A percentile compares a stretch with the other conserved stretches of the same genome.
phyloP scores from a whole-genome alignment of 2,888 invertebrate genomes.

The Nymphalis urticae region DNA sequence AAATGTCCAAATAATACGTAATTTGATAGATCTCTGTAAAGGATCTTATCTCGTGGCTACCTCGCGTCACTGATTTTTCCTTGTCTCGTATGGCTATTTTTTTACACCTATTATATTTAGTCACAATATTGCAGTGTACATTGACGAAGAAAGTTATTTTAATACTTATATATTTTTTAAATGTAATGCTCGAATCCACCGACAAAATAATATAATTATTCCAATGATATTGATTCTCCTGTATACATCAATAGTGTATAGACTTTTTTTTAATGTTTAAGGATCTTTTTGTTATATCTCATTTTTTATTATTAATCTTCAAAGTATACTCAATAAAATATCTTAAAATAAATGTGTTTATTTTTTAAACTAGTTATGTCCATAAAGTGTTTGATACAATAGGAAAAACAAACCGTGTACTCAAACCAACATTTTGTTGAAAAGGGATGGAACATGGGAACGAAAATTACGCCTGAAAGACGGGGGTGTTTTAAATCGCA shows the following conservation, averaged over 20 bases:
- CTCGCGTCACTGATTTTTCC: conserved; percentile 9
- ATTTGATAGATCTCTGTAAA: conserved; percentile 13
- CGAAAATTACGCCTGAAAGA: too few relatives aligned
- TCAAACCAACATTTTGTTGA: too few relatives aligned
- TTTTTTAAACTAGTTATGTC: background rate
- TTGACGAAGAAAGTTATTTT: conserved; percentile 12
- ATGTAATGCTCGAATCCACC: conserved; percentile 31
- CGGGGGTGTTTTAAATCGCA: too few relatives aligned
- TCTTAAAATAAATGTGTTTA: conserved; percentile 16
- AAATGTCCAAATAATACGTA: conserved; percentile 19
- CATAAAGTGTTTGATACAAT: too few relatives aligned
- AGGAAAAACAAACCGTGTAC: too few relatives aligned
- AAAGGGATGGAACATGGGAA: too few relatives aligned
- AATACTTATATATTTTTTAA: conserved; percentile 14
- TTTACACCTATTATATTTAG: conserved; percentile 5
- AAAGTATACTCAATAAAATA: conserved; percentile 34
- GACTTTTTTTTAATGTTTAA: conserved; percentile 14
- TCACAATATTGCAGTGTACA: conserved; percentile 9
- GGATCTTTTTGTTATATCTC: conserved; percentile 15
- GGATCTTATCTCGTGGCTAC: background rate
- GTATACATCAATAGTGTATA: conserved; percentile 21
- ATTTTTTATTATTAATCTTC: conserved; percentile 28
- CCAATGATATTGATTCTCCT: conserved; percentile 25
- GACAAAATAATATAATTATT: conserved; percentile 21
- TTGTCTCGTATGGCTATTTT: conserved; percentile 7